These are phyloP conservation scores for Pluvianellus socialis DNA, from an alignment of 2,113 vertebrate genomes.

Conservation along the genomic window DNA sequence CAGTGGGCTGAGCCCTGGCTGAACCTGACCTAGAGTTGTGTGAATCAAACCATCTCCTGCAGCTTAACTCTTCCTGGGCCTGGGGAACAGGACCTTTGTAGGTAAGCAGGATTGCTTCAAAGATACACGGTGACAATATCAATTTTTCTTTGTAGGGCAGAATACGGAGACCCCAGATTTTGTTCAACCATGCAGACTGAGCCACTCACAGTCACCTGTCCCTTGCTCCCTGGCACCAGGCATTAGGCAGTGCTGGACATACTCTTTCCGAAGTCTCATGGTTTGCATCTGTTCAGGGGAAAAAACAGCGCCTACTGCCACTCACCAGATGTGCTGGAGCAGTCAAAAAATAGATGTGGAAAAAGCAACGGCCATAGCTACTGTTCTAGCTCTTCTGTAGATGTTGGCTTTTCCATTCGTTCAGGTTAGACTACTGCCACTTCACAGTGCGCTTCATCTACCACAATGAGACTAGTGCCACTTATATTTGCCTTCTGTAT, in stretches of 20 bases:
- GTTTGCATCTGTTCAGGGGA: not conserved
- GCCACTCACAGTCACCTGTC: rapidly evolving
- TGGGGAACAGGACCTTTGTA: not conserved
- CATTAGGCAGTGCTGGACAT: not conserved
- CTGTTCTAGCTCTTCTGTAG: not conserved
- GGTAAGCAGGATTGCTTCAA: not conserved
- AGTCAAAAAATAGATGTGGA: not conserved
- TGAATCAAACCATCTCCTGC: not conserved
- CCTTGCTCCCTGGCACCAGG: not conserved
- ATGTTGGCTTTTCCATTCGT: not conserved
- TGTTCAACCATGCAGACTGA: not conserved
- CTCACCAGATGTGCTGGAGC: not conserved
- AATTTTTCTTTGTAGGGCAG: not conserved
- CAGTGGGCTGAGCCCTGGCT: not conserved
- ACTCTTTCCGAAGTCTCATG: not conserved
- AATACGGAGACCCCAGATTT: not conserved
- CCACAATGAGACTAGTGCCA: not conserved
- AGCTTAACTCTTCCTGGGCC: not conserved
- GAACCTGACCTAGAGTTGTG: not conserved
- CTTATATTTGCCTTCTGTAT: not conserved
- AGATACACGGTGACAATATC: rapidly evolving
- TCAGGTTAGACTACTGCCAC: not conserved
- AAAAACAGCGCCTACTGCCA: not conserved
- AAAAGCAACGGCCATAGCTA: not conserved
- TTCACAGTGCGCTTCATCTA: not conserved